phyloP scores from a whole-genome alignment of 2,797 vertebrate species.

The Pseudochromis fuscus region DNA sequence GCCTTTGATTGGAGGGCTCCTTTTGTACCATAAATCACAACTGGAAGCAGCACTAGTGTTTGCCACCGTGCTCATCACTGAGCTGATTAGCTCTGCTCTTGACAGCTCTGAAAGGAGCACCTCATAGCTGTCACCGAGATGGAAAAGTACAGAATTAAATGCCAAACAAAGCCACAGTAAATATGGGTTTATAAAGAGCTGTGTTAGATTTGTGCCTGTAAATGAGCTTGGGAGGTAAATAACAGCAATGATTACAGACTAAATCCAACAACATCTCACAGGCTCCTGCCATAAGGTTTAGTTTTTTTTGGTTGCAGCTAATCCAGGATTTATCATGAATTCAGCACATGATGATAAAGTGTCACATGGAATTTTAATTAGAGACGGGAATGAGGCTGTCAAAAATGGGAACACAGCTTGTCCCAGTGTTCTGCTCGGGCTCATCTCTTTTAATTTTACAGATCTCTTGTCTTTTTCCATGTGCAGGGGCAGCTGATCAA shows the following conservation, averaged over 20 bases:
- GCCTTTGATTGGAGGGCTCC: conserved; percentile 17
- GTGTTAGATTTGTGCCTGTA: conserved; percentile 7
- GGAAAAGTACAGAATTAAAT: conserved; percentile 17
- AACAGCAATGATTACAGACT: conserved; percentile 34
- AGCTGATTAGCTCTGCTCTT: conserved; percentile 45
- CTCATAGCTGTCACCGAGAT: conserved; percentile 2
- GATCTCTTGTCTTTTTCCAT: conserved; percentile 25
- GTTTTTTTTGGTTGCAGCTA: conserved; percentile 33
- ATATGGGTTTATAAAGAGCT: neutral
- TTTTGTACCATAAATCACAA: conserved; percentile 33
- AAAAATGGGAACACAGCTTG: conserved; percentile 21
- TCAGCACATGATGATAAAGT: conserved; percentile 23
- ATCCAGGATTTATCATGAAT: conserved; percentile 46
- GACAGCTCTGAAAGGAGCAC: conserved; percentile 11
- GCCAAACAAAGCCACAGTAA: too few species aligned
- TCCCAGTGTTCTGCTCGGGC: conserved; percentile 17
- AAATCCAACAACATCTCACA: conserved; percentile 29
- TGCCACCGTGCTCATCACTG: conserved; percentile 18
- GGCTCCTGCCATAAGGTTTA: conserved; percentile 16
- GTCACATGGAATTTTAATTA: conserved; percentile 36
- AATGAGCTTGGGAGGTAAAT: conserved; percentile 23
- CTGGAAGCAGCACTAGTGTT: conserved; percentile 26
- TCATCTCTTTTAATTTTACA: conserved; percentile 10
- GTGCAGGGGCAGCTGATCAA: conserved; percentile 43
- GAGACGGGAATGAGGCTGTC: conserved; percentile 6